These are phyloP conservation scores for Drosophila mauritiana DNA, from an alignment of 1,140 invertebrate species.

Conservation along the genomic window DNA sequence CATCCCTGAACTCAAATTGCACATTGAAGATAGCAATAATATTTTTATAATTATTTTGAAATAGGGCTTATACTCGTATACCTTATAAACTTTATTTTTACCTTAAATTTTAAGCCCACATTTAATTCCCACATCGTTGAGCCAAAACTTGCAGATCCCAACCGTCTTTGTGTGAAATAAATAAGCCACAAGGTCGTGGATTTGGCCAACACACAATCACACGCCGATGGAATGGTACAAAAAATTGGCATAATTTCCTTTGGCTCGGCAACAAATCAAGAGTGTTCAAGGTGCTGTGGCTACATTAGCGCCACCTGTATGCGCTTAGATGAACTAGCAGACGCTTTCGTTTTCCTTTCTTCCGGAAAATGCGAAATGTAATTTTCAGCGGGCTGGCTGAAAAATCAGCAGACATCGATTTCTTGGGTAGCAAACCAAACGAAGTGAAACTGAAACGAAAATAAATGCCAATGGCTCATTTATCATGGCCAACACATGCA, in stretches of 20 bases:
- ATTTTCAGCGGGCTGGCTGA: conserved; percentile 54
- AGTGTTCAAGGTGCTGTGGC: conserved; percentile 39
- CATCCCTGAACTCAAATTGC: not conserved
- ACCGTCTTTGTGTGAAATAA: conserved; percentile 15
- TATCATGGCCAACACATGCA: conserved; percentile 48
- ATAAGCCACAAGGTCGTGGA: conserved; percentile 38
- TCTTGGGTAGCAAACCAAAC: conserved; percentile 38
- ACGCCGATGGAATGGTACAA: conserved; percentile 25
- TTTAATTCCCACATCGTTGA: not conserved
- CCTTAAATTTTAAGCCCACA: not conserved
- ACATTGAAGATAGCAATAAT: not conserved
- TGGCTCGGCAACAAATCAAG: conserved; percentile 57
- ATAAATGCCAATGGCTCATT: conserved; percentile 70
- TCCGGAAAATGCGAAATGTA: conserved; percentile 34
- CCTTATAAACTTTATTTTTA: too few relatives aligned
- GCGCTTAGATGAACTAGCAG: conserved; percentile 53
- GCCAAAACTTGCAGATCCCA: conserved; percentile 10
- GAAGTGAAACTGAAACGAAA: conserved; percentile 71
- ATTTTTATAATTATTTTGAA: not conserved
- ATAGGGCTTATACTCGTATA: not conserved
- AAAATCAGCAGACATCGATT: conserved; percentile 67
- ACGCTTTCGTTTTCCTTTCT: conserved; percentile 2
- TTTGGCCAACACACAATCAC: conserved; percentile 8
- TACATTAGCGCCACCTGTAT: conserved; percentile 61
- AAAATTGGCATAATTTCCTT: conserved; percentile 64